Conservation (phyloP, 2,888 invertebrate genomes). For the Diarsia mendica region DNA sequence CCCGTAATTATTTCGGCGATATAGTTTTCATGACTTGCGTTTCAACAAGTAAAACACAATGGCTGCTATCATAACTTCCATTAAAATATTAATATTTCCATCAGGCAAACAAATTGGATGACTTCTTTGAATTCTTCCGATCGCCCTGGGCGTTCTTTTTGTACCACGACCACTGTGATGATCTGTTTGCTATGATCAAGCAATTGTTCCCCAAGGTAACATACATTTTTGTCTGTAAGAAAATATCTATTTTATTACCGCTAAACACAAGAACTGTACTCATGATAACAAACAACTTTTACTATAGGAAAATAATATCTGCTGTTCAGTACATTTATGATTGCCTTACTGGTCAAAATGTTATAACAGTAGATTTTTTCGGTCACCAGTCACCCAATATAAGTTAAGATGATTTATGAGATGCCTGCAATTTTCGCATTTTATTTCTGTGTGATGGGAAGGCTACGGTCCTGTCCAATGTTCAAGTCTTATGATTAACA, state of each 20-base stretch:
- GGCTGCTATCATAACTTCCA: neutral
- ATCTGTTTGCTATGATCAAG: constrained; percentile 85
- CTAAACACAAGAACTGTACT: too few species aligned
- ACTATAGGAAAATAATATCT: too few species aligned
- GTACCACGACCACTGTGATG: constrained; percentile 90
- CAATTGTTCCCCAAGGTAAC: constrained; percentile 83
- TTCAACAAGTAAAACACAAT: neutral
- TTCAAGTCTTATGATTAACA: too few species aligned
- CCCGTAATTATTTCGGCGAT: neutral
- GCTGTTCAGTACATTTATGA: too few species aligned
- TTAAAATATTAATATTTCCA: constrained; percentile 37
- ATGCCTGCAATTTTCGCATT: neutral
- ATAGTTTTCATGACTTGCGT: constrained; percentile 39
- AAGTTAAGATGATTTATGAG: too few species aligned
- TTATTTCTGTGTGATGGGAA: neutral
- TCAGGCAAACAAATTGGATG: constrained; percentile 89
- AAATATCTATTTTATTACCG: neutral
- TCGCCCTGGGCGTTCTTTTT: constrained; percentile 92
- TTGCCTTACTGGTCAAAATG: too few species aligned
- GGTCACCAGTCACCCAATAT: too few species aligned
- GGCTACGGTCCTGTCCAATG: neutral
- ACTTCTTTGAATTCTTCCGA: constrained; percentile 92
- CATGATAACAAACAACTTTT: too few species aligned
- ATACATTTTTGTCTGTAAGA: neutral
- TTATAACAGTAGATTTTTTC: too few species aligned